phyloP scores from a whole-genome alignment of 30 jellyfish, hydroid and myxozoan species.

The Aurelia aurita complex sp. Pacific region DNA sequence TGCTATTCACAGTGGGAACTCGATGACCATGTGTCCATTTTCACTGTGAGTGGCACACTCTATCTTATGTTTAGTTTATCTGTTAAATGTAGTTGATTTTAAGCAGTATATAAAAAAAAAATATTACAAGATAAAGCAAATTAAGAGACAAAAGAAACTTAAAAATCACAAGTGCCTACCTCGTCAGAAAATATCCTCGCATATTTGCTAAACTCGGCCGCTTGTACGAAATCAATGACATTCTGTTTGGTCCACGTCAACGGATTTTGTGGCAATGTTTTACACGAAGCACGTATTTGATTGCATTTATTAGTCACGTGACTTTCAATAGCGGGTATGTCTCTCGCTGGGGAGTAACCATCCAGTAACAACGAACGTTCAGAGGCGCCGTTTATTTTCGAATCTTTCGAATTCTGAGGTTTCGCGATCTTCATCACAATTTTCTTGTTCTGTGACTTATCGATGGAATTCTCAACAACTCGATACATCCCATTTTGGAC shows the following conservation, averaged over 20 bases:
- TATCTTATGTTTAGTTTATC: too few species aligned
- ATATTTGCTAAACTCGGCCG: slow-evolving; percentile 67
- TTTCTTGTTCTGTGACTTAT: slow-evolving; percentile 52
- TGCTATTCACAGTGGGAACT: too few species aligned
- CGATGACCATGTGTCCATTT: too few species aligned
- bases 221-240: slow-evolving; percentile 78
- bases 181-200: slow-evolving; percentile 75
- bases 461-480: slow-evolving; percentile 69
- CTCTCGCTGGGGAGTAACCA: slow-evolving; percentile 72
- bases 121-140: not conserved
- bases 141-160: not conserved
- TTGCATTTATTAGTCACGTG: slow-evolving; percentile 55
- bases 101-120: too few species aligned
- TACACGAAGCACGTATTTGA: slow-evolving; percentile 67
- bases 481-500: slow-evolving; percentile 61
- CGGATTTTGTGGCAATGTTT: slow-evolving; percentile 82
- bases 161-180: slow-evolving; percentile 46
- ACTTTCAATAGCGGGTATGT: slow-evolving; percentile 63
- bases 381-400: slow-evolving; percentile 41
- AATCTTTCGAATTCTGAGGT: slow-evolving; percentile 52
- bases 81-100: too few species aligned
- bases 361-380: slow-evolving; percentile 59
- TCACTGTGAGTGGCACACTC: too few species aligned
- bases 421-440: slow-evolving; percentile 72
- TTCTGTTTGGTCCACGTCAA: slow-evolving; percentile 78